Conservation (phyloP, 1,140 invertebrate species). For the Whitmania pigra region DNA sequence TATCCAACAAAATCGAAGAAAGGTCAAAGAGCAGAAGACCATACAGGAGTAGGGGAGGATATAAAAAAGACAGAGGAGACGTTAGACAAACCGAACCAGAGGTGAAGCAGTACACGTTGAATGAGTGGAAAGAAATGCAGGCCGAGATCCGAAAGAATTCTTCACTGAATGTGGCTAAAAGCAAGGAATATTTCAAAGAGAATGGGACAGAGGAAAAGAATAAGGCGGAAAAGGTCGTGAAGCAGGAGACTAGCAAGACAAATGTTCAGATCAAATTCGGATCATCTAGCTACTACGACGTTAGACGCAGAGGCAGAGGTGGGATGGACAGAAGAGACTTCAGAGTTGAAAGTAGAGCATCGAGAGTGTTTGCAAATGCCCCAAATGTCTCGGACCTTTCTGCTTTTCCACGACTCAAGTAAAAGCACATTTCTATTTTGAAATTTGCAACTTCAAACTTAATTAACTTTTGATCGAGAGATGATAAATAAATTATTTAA, state of each 20-base stretch:
- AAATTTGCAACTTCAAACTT: too few relatives aligned
- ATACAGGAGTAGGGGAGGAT: conserved; percentile 23
- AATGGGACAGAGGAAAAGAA: conserved; percentile 54
- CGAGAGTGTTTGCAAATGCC: conserved; percentile 44
- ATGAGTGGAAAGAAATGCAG: conserved; percentile 23
- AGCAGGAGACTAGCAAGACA: conserved; percentile 25
- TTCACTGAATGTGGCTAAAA: conserved; percentile 76
- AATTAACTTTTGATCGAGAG: too few relatives aligned
- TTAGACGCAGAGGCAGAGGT: too few relatives aligned
- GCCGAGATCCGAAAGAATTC: too few relatives aligned
- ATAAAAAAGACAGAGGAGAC: too few relatives aligned
- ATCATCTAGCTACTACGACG: conserved; percentile 24
- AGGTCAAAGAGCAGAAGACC: conserved; percentile 49
- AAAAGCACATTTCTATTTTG: too few relatives aligned
- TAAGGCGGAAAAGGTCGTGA: conserved; percentile 48
- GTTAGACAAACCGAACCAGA: conserved; percentile 30
- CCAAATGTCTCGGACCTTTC: conserved; percentile 87
- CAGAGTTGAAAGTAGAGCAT: conserved; percentile 37
- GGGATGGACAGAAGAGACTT: conserved; percentile 44
- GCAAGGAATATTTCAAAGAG: conserved; percentile 77
- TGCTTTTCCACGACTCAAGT: conserved; percentile 72
- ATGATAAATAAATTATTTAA: too few relatives aligned
- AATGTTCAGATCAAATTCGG: conserved; percentile 37
- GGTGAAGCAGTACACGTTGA: conserved; percentile 23
- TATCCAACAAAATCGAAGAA: background rate